phyloP scores from a whole-genome alignment of 2,888 invertebrate species.

The Junonia oenone region DNA sequence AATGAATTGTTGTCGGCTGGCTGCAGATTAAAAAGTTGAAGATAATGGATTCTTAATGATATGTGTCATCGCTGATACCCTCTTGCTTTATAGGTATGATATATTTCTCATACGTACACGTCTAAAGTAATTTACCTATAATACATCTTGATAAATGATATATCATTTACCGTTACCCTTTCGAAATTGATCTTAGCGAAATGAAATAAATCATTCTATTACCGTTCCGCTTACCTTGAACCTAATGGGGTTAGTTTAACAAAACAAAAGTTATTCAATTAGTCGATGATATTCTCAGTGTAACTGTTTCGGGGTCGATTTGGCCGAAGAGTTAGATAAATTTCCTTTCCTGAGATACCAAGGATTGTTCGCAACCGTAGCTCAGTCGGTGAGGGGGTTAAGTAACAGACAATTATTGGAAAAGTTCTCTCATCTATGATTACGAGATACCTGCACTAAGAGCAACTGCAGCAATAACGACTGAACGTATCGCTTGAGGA shows the following conservation, averaged over 20 bases:
- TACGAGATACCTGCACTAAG: background rate
- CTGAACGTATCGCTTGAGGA: background rate
- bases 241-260: conserved; percentile 8
- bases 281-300: conserved; percentile 13
- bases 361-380: background rate
- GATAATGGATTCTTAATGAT: too few relatives aligned
- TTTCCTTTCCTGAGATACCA: background rate
- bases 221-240: conserved; percentile 11
- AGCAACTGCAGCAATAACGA: background rate
- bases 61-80: too few relatives aligned
- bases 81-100: too few relatives aligned
- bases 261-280: conserved; percentile 19
- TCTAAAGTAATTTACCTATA: too few relatives aligned
- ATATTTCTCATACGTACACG: too few relatives aligned
- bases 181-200: background rate
- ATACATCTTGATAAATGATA: too few relatives aligned
- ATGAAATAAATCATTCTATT: conserved; percentile 16
- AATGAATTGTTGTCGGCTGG: too few relatives aligned
- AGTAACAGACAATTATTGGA: background rate
- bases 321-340: conserved; percentile 9
- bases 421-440: background rate
- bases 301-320: conserved; percentile 3
- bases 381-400: background rate
- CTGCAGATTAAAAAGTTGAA: too few relatives aligned
- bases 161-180: too few relatives aligned